Base-by-base conservation (phyloP, 2,113 vertebrate species). In the Clarias macrocephalus region DNA sequence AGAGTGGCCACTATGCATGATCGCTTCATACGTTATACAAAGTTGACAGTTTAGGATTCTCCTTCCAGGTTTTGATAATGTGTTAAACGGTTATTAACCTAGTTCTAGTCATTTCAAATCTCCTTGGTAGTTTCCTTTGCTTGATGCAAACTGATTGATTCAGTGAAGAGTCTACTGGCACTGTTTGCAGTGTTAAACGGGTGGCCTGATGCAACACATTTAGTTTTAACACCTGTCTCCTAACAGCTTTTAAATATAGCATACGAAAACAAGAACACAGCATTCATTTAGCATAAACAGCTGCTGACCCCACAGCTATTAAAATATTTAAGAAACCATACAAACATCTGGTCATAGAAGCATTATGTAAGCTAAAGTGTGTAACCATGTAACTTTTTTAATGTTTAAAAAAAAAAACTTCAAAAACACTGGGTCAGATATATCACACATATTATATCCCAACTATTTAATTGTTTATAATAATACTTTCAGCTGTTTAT, bases 181-280 rank as follows among this genome's bases (percentile, higher is more conserved):
- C 25, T n/a, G 75, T 28, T 8, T 7, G 7, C 75, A 28, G 25
- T 5, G 18, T 80, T 80, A 30, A 30, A n/a, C 18, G 56, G 28
- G 28, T 33, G 54, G 77, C 30, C 56, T 33, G 54, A 80, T 80
- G 77, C 5, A 9, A 80, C 8, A 19, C 25, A 12, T 80, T 79
- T 57, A 57, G 52, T 57, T 77, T 80, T 59, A 80, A 59, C 77
- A 80, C n/a, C 77, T 59, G 54, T 80, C 54, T 59, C 18, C 28
- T 33, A 56, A 56, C 73, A 54, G 48, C 23, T n/a, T 8, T 56
- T 13, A 56, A 16, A 28, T 33, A 80, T 5, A 80, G 28, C 3
- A 15, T 19, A 57, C 5, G 1, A 57, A 57, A 79, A 56, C 52
- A 56, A 10, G 18, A 80, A n/a, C 10, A 33, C 56, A 33, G 56